Conservation (phyloP, 2,113 vertebrate genomes). For the Cavia aperea region DNA sequence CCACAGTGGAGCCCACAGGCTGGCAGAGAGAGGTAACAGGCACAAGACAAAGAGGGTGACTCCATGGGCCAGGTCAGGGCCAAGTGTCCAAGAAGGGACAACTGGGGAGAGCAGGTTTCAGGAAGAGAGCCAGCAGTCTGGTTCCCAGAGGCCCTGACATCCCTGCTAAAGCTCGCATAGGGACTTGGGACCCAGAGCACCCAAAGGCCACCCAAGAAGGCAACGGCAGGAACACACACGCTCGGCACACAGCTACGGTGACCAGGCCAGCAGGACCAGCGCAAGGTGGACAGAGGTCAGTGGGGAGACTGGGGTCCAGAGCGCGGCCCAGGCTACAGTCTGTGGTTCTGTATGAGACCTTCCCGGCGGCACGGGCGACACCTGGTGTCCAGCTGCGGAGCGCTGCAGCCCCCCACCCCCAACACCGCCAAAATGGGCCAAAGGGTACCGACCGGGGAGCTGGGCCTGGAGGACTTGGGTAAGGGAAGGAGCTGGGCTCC, state of each 20-base stretch:
- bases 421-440: too few species aligned
- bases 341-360: too few species aligned
- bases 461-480: accelerated
- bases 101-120: background rate
- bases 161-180: background rate
- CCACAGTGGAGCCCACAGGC: background rate
- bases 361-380: too few species aligned
- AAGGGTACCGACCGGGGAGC: background rate
- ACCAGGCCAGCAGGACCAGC: background rate
- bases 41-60: background rate
- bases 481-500: background rate
- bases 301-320: background rate
- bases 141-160: background rate
- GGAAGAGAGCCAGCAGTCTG: background rate
- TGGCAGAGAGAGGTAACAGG: background rate
- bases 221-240: background rate
- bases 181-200: background rate
- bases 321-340: background rate
- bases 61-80: background rate
- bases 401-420: too few species aligned
- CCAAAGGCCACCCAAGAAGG: background rate
- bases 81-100: background rate
- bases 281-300: background rate
- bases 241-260: background rate
- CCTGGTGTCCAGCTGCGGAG: background rate